Evolutionary conservation across 2,113 vertebrate genomes (phyloP).

Genomic region (Saccopteryx bilineata): DNA sequence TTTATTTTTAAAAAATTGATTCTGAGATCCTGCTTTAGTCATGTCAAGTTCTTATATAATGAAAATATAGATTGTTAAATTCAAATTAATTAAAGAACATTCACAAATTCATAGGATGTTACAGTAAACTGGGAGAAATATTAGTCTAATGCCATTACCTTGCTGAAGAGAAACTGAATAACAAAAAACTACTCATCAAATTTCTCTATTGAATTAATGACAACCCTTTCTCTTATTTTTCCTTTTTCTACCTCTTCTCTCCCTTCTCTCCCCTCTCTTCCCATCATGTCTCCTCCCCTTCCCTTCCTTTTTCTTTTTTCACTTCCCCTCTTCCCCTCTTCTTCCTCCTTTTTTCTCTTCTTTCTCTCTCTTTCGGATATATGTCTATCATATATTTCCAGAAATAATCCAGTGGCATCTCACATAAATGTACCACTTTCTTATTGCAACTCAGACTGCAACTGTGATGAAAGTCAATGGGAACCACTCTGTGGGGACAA

Average conservation of each 20-base stretch:
- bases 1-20: not conserved
- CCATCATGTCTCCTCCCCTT: too few species aligned
- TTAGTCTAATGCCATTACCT: not conserved
- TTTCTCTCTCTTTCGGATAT: not conserved
- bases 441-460: constrained; percentile 92
- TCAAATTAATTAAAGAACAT: not conserved
- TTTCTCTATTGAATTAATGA: constrained; percentile 5
- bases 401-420: constrained; percentile 83
- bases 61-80: constrained; percentile 19
- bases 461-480: constrained; percentile 91
- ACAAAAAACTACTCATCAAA: not conserved
- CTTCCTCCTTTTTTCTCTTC: not conserved
- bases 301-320: too few species aligned
- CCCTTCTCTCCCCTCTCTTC: too few species aligned
- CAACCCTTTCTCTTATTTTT: not conserved
- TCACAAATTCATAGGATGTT: not conserved
- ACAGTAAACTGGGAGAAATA: not conserved
- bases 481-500: constrained; percentile 95
- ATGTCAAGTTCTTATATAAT: not conserved
- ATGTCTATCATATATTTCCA: constrained; percentile 69
- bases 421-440: constrained; percentile 85
- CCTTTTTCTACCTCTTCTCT: not conserved
- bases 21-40: not conserved
- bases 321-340: too few species aligned
- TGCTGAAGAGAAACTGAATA: not conserved